phyloP scores from a whole-genome alignment of 2,888 invertebrate genomes.

The Ectobius pallidus region DNA sequence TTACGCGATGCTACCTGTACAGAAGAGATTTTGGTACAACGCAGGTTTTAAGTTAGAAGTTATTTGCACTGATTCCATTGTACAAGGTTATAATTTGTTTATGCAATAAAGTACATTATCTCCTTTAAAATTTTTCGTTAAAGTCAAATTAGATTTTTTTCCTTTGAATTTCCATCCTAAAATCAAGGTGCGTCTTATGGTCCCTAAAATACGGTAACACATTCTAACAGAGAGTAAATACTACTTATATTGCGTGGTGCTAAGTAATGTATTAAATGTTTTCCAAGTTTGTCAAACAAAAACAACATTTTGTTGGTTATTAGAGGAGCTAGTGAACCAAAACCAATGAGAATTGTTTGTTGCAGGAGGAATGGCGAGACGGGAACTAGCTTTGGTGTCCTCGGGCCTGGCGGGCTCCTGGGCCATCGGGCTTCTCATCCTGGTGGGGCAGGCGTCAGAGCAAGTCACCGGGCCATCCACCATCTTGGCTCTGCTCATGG shows the following conservation, averaged over 20 bases:
- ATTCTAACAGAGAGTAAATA: too few species aligned
- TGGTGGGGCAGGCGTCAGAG: constrained; percentile 65
- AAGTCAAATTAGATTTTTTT: too few species aligned
- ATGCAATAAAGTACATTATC: too few species aligned
- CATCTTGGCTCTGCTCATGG: constrained; percentile 61
- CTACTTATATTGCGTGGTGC: background rate
- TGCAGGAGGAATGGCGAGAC: background rate
- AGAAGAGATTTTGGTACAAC: too few species aligned
- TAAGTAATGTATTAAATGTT: background rate
- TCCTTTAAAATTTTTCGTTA: too few species aligned
- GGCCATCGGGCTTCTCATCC: constrained; percentile 64
- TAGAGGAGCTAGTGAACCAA: background rate
- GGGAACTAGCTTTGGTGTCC: background rate
- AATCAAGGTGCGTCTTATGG: too few species aligned
- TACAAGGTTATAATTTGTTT: too few species aligned
- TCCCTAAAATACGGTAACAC: too few species aligned
- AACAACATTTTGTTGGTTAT: background rate
- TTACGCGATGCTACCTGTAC: too few species aligned
- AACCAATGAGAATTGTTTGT: background rate
- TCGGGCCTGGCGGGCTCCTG: constrained; percentile 50
- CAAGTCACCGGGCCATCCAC: constrained; percentile 64
- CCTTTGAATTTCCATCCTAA: too few species aligned
- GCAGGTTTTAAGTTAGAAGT: too few species aligned
- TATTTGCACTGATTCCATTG: too few species aligned
- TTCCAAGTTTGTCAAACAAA: background rate